Evolutionary conservation across 2,797 vertebrate genomes (phyloP), one percentile per base, ranked within the genome.

Genomic region (Cynodonichthys magdalenae): DNA sequence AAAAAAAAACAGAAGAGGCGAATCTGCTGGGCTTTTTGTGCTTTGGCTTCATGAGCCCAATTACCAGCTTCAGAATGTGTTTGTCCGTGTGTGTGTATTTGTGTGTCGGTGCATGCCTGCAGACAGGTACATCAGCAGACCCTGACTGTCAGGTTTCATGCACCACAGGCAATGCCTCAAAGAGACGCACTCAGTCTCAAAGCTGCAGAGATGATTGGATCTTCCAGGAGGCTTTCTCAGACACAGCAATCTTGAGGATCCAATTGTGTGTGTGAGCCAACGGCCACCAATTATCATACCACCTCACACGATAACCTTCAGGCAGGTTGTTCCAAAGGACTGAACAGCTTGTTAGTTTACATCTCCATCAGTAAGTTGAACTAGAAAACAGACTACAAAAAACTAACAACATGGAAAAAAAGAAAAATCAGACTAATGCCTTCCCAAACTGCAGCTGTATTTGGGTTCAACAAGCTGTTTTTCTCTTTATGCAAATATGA

Each of bases 131-230:
- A 29, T 82, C 84, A 87, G 79, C 80, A 58, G 47, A 87, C 80
- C 88, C 80, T 86, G 84, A 85, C 86, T 84, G 80, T 81, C 80
- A 87, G 83, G 89, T 92, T 91, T 91, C 83, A 89, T 85, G 88
- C 85, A 81, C 84, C 76, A 66, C 69, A 64, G 81, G 70, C 72
- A 53, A 24, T 54, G 74, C 62, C 59, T 36, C 72, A 67, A 82
- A 77, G 69, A 75, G 56, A 75, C 63, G 54, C 27, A 68, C 66
- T 71, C 62, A 45, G 46, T 76, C 67, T 79, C 9, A 17, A 53
- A 80, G 75, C 17, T 46, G 69, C 41, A 2, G 61, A 70, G 59
- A 77, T 79, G 80, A 83, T 76, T 83, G 85, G 74, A 57, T 75
- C 53, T 48, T 77, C 39, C 12, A 50, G 66, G 66, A 82, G 54